phyloP scores from a whole-genome alignment of 1,140 invertebrate species.

The Hyposmocoma kahamanoa region DNA sequence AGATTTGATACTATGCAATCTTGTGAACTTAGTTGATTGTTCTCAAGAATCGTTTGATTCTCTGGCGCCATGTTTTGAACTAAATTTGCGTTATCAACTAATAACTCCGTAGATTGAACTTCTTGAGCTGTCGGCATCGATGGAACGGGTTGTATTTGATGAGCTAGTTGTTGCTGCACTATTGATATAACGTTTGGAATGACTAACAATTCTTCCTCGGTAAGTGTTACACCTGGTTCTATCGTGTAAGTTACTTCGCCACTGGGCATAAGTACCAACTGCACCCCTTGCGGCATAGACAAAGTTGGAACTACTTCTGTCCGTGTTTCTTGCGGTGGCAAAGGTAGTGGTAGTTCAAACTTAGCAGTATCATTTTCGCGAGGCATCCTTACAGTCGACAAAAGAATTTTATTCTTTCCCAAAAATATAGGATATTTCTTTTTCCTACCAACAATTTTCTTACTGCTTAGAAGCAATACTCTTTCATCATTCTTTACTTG shows the following conservation, averaged over 20 bases:
- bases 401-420: constrained; percentile 30
- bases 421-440: constrained; percentile 23
- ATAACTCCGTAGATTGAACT: too few relatives aligned
- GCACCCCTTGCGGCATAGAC: constrained; percentile 28
- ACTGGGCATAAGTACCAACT: constrained; percentile 28
- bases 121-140: too few relatives aligned
- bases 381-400: constrained; percentile 23
- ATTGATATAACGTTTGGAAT: constrained; percentile 15
- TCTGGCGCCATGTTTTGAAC: too few relatives aligned
- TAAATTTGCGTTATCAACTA: too few relatives aligned
- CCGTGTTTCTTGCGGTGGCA: too few relatives aligned
- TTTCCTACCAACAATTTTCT: constrained; percentile 7
- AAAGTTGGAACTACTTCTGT: constrained; percentile 4
- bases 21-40: too few relatives aligned
- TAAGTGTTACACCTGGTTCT: constrained; percentile 21
- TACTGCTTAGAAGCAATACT: constrained; percentile 18
- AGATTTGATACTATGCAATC: too few relatives aligned
- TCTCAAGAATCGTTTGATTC: too few relatives aligned
- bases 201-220: constrained; percentile 11
- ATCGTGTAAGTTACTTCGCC: constrained; percentile 24
- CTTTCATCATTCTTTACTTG: constrained; percentile 4
- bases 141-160: too few relatives aligned
- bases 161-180: constrained; percentile 14
- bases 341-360: background rate
- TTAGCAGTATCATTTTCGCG: constrained; percentile 3